Conservation (phyloP, 2,797 vertebrate genomes). For the Galagoides demidoff region DNA sequence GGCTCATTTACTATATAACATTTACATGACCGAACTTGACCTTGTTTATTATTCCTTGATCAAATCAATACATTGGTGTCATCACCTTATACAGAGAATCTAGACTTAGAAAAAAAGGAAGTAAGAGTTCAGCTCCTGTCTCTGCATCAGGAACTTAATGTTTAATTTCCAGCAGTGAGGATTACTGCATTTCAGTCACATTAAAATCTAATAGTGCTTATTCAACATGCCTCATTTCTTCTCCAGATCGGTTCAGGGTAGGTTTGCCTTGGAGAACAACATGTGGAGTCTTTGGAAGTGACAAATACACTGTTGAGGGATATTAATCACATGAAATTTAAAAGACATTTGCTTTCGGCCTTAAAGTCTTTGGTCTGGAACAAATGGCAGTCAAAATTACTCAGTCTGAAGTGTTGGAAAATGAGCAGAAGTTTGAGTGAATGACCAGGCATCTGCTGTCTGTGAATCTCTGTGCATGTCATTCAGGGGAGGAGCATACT, state of each 20-base stretch:
- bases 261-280: slow-evolving; percentile 68
- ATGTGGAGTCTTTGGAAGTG: slow-evolving; percentile 73
- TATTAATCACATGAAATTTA: slow-evolving; percentile 83
- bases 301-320: slow-evolving; percentile 73
- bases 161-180: slow-evolving; percentile 59
- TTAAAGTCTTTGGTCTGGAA: slow-evolving; percentile 81
- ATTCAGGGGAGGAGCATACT: slow-evolving; percentile 18
- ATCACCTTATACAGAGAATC: neutral
- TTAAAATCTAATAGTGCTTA: slow-evolving; percentile 58
- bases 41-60: neutral
- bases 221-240: slow-evolving; percentile 67
- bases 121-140: slow-evolving; percentile 38
- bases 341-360: slow-evolving; percentile 77
- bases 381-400: slow-evolving; percentile 74
- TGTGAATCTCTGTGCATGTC: slow-evolving; percentile 47
- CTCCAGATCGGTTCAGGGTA: slow-evolving; percentile 57
- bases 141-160: slow-evolving; percentile 49
- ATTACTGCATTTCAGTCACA: slow-evolving; percentile 57
- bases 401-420: slow-evolving; percentile 69
- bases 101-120: neutral
- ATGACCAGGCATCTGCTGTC: slow-evolving; percentile 7
- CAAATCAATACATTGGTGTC: neutral
- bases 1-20: neutral
- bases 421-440: slow-evolving; percentile 62
- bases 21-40: neutral